Conservation (phyloP, 2,888 invertebrate species). For the Nephrocerus scutellatus region DNA sequence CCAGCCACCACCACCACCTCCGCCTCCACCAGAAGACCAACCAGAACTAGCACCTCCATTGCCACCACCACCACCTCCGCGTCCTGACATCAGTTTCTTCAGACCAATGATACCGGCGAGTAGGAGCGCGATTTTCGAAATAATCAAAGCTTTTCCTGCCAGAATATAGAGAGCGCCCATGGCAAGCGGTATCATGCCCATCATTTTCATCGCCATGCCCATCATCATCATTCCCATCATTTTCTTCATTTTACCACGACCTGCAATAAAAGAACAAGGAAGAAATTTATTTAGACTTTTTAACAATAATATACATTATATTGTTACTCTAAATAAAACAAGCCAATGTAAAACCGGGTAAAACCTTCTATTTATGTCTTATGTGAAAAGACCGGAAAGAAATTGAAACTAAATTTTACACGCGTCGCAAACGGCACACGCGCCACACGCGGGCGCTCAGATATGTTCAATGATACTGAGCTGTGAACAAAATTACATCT, state of each 20-base stretch:
- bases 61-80: slow-evolving; percentile 54
- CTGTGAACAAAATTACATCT: no score
- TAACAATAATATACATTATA: no score
- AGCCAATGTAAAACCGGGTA: no score
- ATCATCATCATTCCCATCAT: slow-evolving; percentile 91
- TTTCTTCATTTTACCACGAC: slow-evolving; percentile 80
- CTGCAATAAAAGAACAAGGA: slow-evolving; percentile 47
- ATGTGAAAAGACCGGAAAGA: no score
- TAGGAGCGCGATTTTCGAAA: slow-evolving; percentile 69
- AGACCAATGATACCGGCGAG: slow-evolving; percentile 73
- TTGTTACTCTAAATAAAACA: no score
- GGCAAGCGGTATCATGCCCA: slow-evolving; percentile 70
- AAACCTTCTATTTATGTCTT: no score
- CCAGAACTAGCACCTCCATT: slow-evolving; percentile 42
- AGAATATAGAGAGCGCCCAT: slow-evolving; percentile 73
- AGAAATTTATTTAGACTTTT: no score
- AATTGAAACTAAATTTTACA: no score
- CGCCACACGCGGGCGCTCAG: no score
- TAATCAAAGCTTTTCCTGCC: slow-evolving; percentile 81
- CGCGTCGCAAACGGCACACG: no score
- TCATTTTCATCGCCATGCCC: slow-evolving; percentile 79
- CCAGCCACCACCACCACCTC: slow-evolving; percentile 45
- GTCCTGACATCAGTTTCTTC: slow-evolving; percentile 70
- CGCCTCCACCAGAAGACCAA: slow-evolving; percentile 51
- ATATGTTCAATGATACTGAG: no score